Evolutionary conservation across 2,797 vertebrate species (phyloP), one percentile per base, ranked within the genome.

Genomic region (Lacerta viridis): DNA sequence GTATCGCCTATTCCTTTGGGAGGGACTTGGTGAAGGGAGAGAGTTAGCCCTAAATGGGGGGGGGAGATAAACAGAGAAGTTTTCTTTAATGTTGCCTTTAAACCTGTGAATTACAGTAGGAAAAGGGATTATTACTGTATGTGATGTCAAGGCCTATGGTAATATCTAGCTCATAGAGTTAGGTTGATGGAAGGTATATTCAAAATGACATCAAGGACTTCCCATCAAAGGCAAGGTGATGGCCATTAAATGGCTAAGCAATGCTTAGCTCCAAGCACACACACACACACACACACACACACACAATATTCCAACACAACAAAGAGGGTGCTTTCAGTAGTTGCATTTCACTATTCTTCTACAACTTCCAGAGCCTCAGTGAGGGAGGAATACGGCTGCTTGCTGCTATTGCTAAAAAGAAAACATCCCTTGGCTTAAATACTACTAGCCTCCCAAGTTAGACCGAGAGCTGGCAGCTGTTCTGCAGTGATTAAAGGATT

Each of bases 221-320:
- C 0, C 18, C 33, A 43, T 7, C 41, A 78, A 64, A 61, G 15
- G 2, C 29, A 69, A 23, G 41, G 36, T 13, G 11, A 72, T 33
- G n/a, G n/a, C 18, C 7, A 20, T 72, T 43, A 64, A 68, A 86
- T 39, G 36, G 18, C 18, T 10, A 80, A 36, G 23, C 23, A 20
- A 46, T 43, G 27, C 9, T 82, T 23, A 64, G 25, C 29, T 46
- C 93, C 90, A 83, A 90, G 93, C 86, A 46, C 87, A 55, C 25
- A 78, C 64, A 90, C 55, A 72, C 93, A 90, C 33, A 33, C 33
- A 33, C 86, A 46, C 87, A 55, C 25, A 78, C 64, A 90, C 55
- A 72, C 89, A 93, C 93, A 90, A 89, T 91, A 89, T 90, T 90
- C 85, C 79, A 89, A 93, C 9, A n/a, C 72, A 81, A 93, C 80